Percentiles rank a stretch among this genome's conserved stretches.
These are phyloP conservation scores for Saimiri boliviensis DNA, from an alignment of 2,113 vertebrate species.

Conservation along the genomic window DNA sequence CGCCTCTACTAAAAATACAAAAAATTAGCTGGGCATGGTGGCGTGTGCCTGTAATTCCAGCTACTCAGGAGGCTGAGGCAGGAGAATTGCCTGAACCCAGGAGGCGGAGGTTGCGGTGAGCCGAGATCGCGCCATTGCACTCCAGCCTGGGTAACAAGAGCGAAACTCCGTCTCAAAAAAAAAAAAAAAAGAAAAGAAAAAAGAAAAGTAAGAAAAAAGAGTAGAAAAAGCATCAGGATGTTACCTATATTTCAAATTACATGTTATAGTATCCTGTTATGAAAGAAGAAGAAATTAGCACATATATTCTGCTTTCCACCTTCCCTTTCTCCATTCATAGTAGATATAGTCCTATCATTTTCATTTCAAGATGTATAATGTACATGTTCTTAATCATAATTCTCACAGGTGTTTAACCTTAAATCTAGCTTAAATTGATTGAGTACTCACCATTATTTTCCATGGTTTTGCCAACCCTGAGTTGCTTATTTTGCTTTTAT, in stretches of 20 bases:
- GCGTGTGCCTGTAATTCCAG: too few species aligned
- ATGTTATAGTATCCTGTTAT: background rate
- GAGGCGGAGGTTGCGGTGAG: too few species aligned
- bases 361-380: slow-evolving; percentile 25
- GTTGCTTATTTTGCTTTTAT: background rate
- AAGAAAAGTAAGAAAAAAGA: background rate
- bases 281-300: background rate
- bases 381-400: slow-evolving; percentile 8
- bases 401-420: background rate
- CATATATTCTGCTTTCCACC: background rate
- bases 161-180: too few species aligned
- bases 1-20: too few species aligned
- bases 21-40: too few species aligned
- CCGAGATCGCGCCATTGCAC: too few species aligned
- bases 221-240: background rate
- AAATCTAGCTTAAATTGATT: background rate
- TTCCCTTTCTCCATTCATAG: background rate
- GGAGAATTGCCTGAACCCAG: too few species aligned
- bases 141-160: too few species aligned
- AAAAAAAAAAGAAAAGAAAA: too few species aligned
- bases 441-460: slow-evolving; percentile 4
- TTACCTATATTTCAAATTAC: background rate
- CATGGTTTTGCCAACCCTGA: background rate
- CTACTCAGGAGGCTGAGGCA: too few species aligned
- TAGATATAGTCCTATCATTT: background rate